Conservation (phyloP, 30 jellyfish, hydroid and myxozoan species). For the Hydractinia echinata region DNA sequence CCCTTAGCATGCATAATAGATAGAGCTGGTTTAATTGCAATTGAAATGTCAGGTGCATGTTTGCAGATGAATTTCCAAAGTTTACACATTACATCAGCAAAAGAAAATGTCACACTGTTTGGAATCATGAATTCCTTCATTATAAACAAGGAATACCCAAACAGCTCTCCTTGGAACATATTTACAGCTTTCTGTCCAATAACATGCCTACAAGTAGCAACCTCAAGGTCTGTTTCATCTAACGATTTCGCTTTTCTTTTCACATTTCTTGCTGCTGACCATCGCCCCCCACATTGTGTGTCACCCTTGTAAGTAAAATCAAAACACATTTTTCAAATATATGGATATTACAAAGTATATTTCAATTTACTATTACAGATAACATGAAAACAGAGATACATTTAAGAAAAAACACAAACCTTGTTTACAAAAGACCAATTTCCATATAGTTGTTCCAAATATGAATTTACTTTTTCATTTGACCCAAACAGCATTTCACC, state of each 20-base stretch:
- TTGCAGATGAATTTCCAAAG: conserved; percentile 34
- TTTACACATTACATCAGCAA: conserved; percentile 38
- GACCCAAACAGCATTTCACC: conserved; percentile 5
- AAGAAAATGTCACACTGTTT: background rate
- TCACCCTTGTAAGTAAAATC: background rate
- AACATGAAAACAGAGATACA: background rate
- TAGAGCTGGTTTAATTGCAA: conserved; percentile 32
- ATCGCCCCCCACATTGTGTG: background rate
- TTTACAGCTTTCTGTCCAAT: conserved; percentile 31
- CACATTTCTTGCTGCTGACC: conserved; percentile 27
- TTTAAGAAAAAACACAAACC: background rate
- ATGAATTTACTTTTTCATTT: background rate
- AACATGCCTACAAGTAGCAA: conserved; percentile 35
- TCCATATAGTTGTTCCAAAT: conserved; percentile 5
- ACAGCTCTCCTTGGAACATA: conserved; percentile 41
- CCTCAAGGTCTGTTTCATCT: conserved; percentile 35
- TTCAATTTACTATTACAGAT: no score
- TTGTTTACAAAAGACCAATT: conserved; percentile 4
- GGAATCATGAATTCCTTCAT: background rate
- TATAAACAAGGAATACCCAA: conserved; percentile 17
- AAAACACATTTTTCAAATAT: no score
- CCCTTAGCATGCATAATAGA: conserved; percentile 24
- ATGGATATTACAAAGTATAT: no score
- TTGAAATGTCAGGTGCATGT: conserved; percentile 18
- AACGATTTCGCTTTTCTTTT: background rate